Evolutionary conservation across 1,140 invertebrate genomes (phyloP), one percentile per base, ranked within the genome.

Genomic region (Fopius arisanus): DNA sequence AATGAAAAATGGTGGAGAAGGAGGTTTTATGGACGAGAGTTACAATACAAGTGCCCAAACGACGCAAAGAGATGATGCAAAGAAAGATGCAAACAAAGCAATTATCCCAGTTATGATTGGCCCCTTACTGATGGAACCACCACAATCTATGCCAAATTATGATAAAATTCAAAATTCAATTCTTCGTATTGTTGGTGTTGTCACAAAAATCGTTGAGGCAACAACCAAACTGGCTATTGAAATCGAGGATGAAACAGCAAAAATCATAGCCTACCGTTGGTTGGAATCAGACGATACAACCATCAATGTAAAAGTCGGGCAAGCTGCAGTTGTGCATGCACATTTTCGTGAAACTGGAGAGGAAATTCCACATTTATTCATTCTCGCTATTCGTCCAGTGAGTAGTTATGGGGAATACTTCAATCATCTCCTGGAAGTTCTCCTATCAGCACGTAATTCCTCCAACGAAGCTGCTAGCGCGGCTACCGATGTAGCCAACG

Each of bases 201-300:
- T 87, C 4, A 74, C 66, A 23, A 78, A 81, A 0, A 67, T 87
- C 0, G 81, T 85, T 43, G 75, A 79, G 9, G 77, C 75, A 0
- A 82, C 83, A 1, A 86, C 85, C 1, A 86, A 85, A 77, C 74
- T 87, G 10, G 79, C 81, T 5, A 87, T 83, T 16, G 75, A 80
- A 0, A 63, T 88, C 12, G 74, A 85, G 43, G 87, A 88, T 76
- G 80, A 88, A 26, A 85, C 86, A 70, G 86, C 83, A 26, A 74
- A 37, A 0, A 81, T 87, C 5, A 78, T 74, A 29, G 84, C 82
- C 0, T 70, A 83, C 1, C 83, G 83, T 28, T 88, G 87, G 87
- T n/a, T 87, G 12, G 85, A 87, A 33, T 80, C 74, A 0, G 83
- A 84, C 23, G 19, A 72, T n/a, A 4, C 63, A 51, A 51, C 43